Evolutionary conservation across 2,797 vertebrate species (phyloP).

Genomic region (Pelochelys cantorii): DNA sequence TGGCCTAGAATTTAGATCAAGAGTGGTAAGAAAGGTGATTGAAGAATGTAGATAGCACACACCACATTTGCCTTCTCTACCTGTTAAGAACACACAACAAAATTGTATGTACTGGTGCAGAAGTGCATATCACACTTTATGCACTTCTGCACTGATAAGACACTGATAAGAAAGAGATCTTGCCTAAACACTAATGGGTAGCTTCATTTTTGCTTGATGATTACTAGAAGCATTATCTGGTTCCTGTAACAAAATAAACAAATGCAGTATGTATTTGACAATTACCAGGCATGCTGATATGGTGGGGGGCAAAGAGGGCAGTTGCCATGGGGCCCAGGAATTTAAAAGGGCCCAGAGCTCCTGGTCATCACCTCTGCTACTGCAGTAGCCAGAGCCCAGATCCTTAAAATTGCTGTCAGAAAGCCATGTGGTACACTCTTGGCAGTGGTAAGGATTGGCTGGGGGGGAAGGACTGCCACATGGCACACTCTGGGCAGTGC

Average conservation of each 20-base stretch:
- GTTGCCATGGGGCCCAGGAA: no score
- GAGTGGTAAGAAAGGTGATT: not conserved
- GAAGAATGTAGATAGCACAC: not conserved
- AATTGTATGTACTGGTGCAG: not conserved
- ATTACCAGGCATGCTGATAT: no score
- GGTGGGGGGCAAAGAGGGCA: no score
- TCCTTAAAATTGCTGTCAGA: no score
- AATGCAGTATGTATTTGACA: not conserved
- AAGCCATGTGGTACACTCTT: no score
- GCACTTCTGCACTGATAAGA: no score
- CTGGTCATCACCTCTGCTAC: no score
- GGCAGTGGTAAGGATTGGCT: no score
- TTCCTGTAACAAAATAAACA: not conserved
- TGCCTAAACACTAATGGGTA: not conserved
- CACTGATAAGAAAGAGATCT: not conserved
- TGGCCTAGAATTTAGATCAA: slow-evolving; percentile 6
- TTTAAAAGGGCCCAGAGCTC: no score
- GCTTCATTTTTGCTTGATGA: not conserved
- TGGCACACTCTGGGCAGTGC: no score
- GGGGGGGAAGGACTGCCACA: no score
- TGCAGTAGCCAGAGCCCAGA: no score
- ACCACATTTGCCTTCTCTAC: not conserved
- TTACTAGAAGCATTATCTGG: not conserved
- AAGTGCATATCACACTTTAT: not conserved
- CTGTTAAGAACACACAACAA: not conserved